Conservation (phyloP, 2,113 vertebrate genomes). For the Onychostoma macrolepis region DNA sequence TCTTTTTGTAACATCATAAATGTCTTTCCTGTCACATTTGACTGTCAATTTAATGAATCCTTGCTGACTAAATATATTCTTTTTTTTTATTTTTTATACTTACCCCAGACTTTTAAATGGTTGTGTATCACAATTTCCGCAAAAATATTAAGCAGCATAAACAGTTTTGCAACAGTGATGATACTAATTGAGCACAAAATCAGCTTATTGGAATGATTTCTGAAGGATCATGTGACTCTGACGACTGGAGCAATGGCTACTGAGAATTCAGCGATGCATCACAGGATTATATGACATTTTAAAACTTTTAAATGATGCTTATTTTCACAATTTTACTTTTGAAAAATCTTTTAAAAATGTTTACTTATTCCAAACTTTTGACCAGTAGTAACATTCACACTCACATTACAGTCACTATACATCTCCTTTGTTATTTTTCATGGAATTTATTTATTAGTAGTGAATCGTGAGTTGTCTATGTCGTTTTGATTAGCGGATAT, state of each 20-base stretch:
- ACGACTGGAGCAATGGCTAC: background rate
- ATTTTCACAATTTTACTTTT: background rate
- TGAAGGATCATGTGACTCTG: background rate
- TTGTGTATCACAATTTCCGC: background rate
- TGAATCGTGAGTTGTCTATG: background rate
- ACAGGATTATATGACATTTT: background rate
- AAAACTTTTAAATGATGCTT: background rate
- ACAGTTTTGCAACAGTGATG: background rate
- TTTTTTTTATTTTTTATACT: background rate
- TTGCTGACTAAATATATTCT: background rate
- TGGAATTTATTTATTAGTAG: background rate
- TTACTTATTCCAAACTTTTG: background rate
- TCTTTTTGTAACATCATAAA: background rate
- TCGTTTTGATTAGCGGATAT: constrained; percentile 18
- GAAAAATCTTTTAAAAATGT: background rate
- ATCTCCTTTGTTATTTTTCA: background rate
- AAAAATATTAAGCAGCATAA: too few relatives aligned
- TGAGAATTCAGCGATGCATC: background rate
- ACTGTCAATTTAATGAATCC: background rate
- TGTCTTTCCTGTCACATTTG: background rate
- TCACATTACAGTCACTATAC: background rate
- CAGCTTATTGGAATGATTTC: background rate
- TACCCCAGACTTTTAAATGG: background rate
- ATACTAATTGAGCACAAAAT: background rate
- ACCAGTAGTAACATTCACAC: background rate